phyloP scores from a whole-genome alignment of 2,888 invertebrate species.

The Troides helena region DNA sequence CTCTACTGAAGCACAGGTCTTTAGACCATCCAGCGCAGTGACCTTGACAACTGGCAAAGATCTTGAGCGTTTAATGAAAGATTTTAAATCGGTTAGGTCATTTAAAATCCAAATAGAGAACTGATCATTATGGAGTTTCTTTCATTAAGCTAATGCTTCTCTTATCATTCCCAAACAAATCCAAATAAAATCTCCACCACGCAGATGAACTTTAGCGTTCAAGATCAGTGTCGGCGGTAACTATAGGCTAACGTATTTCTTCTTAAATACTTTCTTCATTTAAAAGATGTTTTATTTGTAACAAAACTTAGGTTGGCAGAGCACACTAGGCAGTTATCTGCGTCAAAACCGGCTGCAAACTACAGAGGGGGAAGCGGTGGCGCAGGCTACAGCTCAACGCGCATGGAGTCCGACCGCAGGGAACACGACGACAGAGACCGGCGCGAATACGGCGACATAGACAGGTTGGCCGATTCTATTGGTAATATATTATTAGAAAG shows the following conservation, averaged over 20 bases:
- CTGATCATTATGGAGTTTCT: not conserved
- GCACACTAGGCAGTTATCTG: conserved; percentile 58
- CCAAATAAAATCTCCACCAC: not conserved
- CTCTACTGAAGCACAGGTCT: not conserved
- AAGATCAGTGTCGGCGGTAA: conserved; percentile 3
- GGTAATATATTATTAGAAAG: too few relatives aligned
- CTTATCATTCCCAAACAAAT: not conserved
- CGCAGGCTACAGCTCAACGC: conserved; percentile 51
- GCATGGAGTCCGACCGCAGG: conserved; percentile 60
- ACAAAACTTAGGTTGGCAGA: conserved; percentile 60
- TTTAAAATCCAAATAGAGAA: not conserved
- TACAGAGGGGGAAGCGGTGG: conserved; percentile 42
- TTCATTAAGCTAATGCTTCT: not conserved
- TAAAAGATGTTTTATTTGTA: not conserved
- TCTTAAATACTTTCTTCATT: not conserved
- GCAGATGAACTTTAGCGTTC: not conserved
- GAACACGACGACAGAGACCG: conserved; percentile 72
- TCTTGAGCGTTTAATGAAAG: not conserved
- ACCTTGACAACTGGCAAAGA: not conserved
- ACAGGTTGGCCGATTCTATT: conserved; percentile 44
- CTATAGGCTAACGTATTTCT: not conserved
- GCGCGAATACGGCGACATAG: conserved; percentile 63
- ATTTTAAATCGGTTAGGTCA: not conserved
- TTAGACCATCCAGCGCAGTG: not conserved
- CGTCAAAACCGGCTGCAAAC: conserved; percentile 36